Base-by-base conservation (phyloP, 2,113 vertebrate species). In the Coturnix japonica region DNA sequence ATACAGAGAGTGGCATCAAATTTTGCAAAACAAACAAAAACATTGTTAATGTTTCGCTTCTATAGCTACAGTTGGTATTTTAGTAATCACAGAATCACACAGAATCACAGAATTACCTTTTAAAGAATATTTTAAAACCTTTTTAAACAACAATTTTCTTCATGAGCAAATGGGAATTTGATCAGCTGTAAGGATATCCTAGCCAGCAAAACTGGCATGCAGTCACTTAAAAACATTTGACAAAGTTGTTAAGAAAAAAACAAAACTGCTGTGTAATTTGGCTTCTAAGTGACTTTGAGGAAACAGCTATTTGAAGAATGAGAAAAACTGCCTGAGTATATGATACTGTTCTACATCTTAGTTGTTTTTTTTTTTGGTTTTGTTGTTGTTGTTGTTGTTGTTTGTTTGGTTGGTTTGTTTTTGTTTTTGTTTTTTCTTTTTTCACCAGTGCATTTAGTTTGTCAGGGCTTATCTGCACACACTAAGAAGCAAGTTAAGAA, bases 1-100 rank as follows among this genome's bases (percentile, higher is more conserved):
- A 6, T 59, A 11, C 53, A 6, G 3, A 10, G 9, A 51, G 7
- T 73, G 43, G 19, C 22, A 20, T 41, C 59, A 43, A 43, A 56
- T 56, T 6, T 53, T 89, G 23, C 0, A 6, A 4, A 51, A 16
- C 2, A 2, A n/a, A 71, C 13, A 63, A 53, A 69, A 49, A 13
- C 5, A 37, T 0, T 0, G 9, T 64, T 60, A 76, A 39, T 20
- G 64, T 56, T 44, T 20, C 1, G 0, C 18, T 47, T 23, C 15
- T 69, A 7, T 2, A 4, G n/a, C 3, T 8, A 53, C 7, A 44
- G 44, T 82, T 73, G 16, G 7, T 73, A 14, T 47, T 17, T 73
- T 49, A 47, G 7, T 2, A 69, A 18, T 80, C n/a, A n/a, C n/a
- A n/a, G n/a, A n/a, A n/a, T n/a, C n/a, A n/a, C n/a, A n/a, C n/a